These are phyloP conservation scores for Eristalis intricaria DNA, from an alignment of 2,888 invertebrate species.

Conservation along the genomic window DNA sequence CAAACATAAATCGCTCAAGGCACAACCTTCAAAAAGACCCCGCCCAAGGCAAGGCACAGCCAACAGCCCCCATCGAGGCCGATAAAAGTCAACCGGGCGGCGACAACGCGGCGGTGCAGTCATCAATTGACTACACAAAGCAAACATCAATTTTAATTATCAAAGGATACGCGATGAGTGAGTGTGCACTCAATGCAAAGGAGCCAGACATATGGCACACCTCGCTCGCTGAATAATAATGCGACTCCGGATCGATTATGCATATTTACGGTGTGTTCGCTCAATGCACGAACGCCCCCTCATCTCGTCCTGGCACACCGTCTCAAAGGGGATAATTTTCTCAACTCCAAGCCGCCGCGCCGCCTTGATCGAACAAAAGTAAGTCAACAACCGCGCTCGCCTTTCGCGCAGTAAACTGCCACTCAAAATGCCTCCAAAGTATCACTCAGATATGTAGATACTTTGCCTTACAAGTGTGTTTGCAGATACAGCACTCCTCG, in stretches of 20 bases:
- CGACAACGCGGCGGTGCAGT: not conserved
- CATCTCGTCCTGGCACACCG: not conserved
- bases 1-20: not conserved
- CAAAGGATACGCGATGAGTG: constrained; percentile 9
- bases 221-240: constrained; percentile 28
- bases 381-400: constrained; percentile 13
- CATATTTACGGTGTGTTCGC: constrained; percentile 18
- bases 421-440: constrained; percentile 18
- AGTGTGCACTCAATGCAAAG: constrained; percentile 22
- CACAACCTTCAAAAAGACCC: not conserved
- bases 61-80: not conserved
- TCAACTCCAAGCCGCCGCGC: constrained; percentile 9
- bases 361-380: constrained; percentile 13
- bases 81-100: not conserved
- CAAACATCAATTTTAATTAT: constrained; percentile 16
- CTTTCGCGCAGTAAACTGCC: constrained; percentile 9
- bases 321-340: constrained; percentile 27
- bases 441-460: constrained; percentile 17
- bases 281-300: constrained; percentile 12
- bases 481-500: constrained; percentile 1
- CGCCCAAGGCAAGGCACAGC: not conserved
- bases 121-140: not conserved
- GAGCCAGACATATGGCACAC: not conserved
- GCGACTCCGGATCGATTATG: constrained; percentile 13
- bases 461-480: constrained; percentile 23